Percentiles rank a stretch among this genome's conserved stretches.
Evolutionary conservation across 2,888 invertebrate species (phyloP).

Genomic region (Stegana nigrithorax): DNA sequence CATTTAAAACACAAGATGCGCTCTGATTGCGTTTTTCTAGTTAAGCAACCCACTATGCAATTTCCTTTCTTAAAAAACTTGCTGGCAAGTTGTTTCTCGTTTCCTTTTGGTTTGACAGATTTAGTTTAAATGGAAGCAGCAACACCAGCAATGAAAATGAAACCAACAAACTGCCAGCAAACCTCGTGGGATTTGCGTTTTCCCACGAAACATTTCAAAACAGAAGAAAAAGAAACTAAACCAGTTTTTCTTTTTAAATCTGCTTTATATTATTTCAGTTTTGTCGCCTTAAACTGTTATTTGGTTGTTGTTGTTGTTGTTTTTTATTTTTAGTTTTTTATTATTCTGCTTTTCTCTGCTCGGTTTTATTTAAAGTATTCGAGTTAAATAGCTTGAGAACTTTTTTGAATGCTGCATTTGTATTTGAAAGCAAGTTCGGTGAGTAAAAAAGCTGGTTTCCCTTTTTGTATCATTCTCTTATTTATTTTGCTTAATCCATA

Average conservation of each 20-base stretch:
- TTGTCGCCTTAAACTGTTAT: too few species aligned
- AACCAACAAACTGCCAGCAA: constrained; percentile 12
- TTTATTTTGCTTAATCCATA: too few species aligned
- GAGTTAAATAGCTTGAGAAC: background rate
- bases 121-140: background rate
- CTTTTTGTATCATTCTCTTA: too few species aligned
- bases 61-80: too few species aligned
- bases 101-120: background rate
- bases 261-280: background rate
- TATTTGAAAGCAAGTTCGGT: too few species aligned
- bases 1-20: too few species aligned
- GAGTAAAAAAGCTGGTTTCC: too few species aligned
- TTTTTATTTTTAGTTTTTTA: too few species aligned
- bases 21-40: too few species aligned
- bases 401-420: background rate
- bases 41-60: too few species aligned
- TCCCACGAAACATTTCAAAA: constrained; percentile 11
- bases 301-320: background rate
- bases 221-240: background rate
- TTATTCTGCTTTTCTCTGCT: too few species aligned
- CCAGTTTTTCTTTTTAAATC: background rate
- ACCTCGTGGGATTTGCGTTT: constrained; percentile 3
- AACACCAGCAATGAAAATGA: too few species aligned
- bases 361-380: background rate
- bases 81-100: background rate